A percentile compares a stretch with the other conserved stretches of the same genome.
Evolutionary conservation across 2,888 invertebrate genomes (phyloP).

Genomic region (Mesodorylaimus sp.): DNA sequence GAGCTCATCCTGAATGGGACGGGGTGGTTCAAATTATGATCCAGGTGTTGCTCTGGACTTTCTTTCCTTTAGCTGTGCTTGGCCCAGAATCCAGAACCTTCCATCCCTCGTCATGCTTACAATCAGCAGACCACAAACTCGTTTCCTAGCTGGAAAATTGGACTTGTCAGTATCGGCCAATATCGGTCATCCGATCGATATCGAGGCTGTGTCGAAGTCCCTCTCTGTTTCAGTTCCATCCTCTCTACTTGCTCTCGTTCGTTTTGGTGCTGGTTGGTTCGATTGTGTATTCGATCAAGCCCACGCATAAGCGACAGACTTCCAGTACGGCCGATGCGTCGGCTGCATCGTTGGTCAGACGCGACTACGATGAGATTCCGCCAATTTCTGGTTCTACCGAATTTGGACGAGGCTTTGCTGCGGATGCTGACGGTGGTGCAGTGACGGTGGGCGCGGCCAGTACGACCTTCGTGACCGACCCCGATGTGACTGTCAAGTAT

Average conservation of each 20-base stretch:
- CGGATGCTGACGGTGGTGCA: background rate
- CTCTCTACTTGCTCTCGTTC: constrained; percentile 60
- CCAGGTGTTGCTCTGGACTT: too few species aligned
- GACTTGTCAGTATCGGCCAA: too few species aligned
- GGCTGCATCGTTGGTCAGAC: background rate
- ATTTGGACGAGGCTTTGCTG: background rate
- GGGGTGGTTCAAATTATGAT: too few species aligned
- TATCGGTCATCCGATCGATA: too few species aligned
- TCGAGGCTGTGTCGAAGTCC: background rate
- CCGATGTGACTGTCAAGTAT: background rate
- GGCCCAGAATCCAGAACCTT: too few species aligned
- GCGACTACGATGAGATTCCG: too few species aligned
- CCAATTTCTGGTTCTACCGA: too few species aligned
- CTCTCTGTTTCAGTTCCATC: constrained; percentile 50
- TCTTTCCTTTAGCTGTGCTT: too few species aligned
- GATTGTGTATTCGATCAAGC: constrained; percentile 19
- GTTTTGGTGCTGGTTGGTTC: constrained; percentile 51
- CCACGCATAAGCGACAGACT: constrained; percentile 13
- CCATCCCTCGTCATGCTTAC: too few species aligned
- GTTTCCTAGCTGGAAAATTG: too few species aligned
- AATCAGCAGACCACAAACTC: too few species aligned
- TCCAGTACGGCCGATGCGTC: background rate
- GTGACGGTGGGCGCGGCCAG: background rate
- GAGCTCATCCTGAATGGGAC: too few species aligned
- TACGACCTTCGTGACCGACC: background rate